These are phyloP conservation scores for Lepidurus couesii DNA, from an alignment of 1,140 invertebrate genomes.

Conservation along the genomic window DNA sequence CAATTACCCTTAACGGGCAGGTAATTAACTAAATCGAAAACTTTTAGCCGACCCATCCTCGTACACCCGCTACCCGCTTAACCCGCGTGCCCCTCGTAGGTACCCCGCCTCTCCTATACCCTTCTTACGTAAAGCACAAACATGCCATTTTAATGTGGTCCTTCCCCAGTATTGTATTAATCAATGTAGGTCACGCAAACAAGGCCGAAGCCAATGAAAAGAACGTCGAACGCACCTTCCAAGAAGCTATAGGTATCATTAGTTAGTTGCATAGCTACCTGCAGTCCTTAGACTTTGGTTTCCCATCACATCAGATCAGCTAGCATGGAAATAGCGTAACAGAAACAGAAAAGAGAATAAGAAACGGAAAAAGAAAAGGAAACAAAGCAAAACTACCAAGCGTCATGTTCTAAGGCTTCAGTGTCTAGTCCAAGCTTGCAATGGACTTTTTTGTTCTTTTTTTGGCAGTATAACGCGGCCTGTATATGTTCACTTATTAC, in stretches of 20 bases:
- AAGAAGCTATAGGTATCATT: neutral
- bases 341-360: too few relatives aligned
- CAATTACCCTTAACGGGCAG: neutral
- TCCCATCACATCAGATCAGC: neutral
- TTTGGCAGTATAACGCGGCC: neutral
- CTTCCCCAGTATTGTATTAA: neutral
- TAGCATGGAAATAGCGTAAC: neutral
- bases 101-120: neutral
- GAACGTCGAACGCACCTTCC: neutral
- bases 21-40: neutral
- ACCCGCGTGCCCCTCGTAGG: neutral
- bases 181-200: conserved; percentile 14
- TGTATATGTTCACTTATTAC: too few relatives aligned
- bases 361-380: neutral
- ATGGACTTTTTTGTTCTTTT: neutral
- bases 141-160: neutral
- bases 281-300: neutral
- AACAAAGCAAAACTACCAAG: neutral
- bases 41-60: neutral
- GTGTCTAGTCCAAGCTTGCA: neutral
- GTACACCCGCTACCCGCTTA: neutral
- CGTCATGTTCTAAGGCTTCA: neutral
- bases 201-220: conserved; percentile 1
- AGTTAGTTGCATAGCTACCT: neutral
- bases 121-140: neutral